A percentile compares a stretch with the other conserved stretches of the same genome.
These are phyloP conservation scores for Melanotaenia trifasciata DNA, from an alignment of 2,797 vertebrate species.

Conservation along the genomic window DNA sequence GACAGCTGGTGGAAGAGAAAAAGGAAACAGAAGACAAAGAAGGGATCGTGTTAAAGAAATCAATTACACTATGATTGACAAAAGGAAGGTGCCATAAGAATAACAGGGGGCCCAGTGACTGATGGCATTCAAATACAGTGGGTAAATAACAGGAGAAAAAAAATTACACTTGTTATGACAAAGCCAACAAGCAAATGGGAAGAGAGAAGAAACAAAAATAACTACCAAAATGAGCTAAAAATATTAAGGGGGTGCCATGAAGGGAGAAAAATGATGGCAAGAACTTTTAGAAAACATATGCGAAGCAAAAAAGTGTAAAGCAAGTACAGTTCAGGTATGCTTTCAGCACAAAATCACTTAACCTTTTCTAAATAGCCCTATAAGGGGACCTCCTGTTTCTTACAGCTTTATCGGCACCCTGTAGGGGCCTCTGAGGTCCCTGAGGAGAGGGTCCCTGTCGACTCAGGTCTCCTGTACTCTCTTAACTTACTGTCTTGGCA, in stretches of 20 bases:
- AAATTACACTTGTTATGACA: slow-evolving; percentile 21
- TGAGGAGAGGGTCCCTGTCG: slow-evolving; percentile 49
- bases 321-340: slow-evolving; percentile 39
- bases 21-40: slow-evolving; percentile 16
- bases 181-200: neutral
- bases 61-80: slow-evolving; percentile 10
- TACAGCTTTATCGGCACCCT: slow-evolving; percentile 52
- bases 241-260: neutral
- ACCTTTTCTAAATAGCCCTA: slow-evolving; percentile 27
- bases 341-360: slow-evolving; percentile 53
- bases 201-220: slow-evolving; percentile 10
- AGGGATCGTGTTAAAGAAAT: slow-evolving; percentile 11
- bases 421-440: slow-evolving; percentile 47
- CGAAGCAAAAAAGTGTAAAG: neutral
- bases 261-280: slow-evolving; percentile 14
- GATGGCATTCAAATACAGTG: slow-evolving; percentile 29
- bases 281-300: slow-evolving; percentile 23
- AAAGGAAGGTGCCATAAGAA: slow-evolving; percentile 3
- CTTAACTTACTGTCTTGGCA: slow-evolving; percentile 46
- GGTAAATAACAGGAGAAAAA: slow-evolving; percentile 18
- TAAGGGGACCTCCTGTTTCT: slow-evolving; percentile 30
- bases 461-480: slow-evolving; percentile 60
- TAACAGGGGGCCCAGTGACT: slow-evolving; percentile 15
- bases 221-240: neutral
- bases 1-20: slow-evolving; percentile 7